These are phyloP conservation scores for Lasiurus cinereus DNA, from an alignment of 2,113 vertebrate genomes.

Conservation along the genomic window DNA sequence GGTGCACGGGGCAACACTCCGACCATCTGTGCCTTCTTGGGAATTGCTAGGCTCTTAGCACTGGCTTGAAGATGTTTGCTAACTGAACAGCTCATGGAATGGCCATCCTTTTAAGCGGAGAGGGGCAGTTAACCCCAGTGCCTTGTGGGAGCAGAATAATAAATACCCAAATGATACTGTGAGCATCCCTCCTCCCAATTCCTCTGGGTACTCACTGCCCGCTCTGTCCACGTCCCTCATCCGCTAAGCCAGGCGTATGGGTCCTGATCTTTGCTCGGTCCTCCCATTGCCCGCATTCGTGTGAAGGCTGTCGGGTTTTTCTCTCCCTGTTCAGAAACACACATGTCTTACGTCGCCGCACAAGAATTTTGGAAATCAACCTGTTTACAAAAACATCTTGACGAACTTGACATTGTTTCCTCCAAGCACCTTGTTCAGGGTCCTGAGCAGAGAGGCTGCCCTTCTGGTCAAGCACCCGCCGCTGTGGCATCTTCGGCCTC, in stretches of 20 bases:
- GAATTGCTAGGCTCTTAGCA: not conserved
- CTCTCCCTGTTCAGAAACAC: not conserved
- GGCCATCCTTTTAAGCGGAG: not conserved
- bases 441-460: not conserved
- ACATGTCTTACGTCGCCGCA: not conserved
- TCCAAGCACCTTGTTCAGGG: not conserved
- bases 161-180: not conserved
- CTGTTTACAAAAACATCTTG: not conserved
- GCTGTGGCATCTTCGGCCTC: not conserved
- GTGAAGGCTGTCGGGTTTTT: not conserved
- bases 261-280: not conserved
- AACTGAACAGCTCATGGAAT: not conserved
- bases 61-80: constrained; percentile 39
- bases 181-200: not conserved
- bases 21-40: not conserved
- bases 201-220: not conserved
- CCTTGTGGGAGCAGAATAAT: not conserved
- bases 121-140: not conserved
- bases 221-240: not conserved
- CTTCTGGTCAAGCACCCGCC: not conserved
- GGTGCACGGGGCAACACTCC: not conserved
- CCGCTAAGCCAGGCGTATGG: too few species aligned
- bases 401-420: not conserved
- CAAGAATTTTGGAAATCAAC: constrained; percentile 48
- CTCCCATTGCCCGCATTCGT: not conserved